These are phyloP conservation scores for Ciconia boyciana DNA, from an alignment of 2,113 vertebrate species.

Conservation along the genomic window DNA sequence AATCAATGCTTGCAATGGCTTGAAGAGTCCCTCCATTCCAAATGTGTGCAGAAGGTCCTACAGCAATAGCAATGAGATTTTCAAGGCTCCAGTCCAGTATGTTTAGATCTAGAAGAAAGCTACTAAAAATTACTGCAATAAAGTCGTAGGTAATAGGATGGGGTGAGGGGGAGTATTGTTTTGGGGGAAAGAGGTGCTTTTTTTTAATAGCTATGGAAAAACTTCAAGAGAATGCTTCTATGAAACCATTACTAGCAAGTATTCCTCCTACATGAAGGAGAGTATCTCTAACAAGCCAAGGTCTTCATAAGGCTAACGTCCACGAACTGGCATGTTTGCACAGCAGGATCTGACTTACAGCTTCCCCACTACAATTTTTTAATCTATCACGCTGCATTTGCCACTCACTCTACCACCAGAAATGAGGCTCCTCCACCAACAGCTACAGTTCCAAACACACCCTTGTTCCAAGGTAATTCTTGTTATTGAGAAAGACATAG, in stretches of 20 bases:
- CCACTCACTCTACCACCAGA: not conserved
- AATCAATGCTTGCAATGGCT: constrained; percentile 47
- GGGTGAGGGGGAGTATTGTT: not conserved
- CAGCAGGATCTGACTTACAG: not conserved
- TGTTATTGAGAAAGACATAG: not conserved
- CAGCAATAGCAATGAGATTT: constrained; percentile 73
- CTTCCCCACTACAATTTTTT: not conserved
- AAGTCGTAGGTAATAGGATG: not conserved
- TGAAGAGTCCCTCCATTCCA: constrained; percentile 69
- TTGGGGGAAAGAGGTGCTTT: not conserved
- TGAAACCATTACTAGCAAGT: not conserved
- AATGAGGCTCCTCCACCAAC: not conserved
- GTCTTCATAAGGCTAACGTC: not conserved
- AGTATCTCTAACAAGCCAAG: not conserved
- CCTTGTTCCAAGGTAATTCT: not conserved
- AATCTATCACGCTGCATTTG: not conserved
- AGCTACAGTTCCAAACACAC: not conserved
- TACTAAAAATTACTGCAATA: not conserved
- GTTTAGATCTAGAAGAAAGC: constrained; percentile 74
- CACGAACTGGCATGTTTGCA: not conserved
- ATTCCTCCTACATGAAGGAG: not conserved
- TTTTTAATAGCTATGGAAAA: not conserved
- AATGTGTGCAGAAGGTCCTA: constrained; percentile 69
- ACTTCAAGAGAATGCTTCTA: not conserved
- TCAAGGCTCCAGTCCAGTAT: constrained; percentile 74